These are phyloP conservation scores for Brachyptera risi DNA, from an alignment of 2,888 invertebrate species.

Conservation along the genomic window DNA sequence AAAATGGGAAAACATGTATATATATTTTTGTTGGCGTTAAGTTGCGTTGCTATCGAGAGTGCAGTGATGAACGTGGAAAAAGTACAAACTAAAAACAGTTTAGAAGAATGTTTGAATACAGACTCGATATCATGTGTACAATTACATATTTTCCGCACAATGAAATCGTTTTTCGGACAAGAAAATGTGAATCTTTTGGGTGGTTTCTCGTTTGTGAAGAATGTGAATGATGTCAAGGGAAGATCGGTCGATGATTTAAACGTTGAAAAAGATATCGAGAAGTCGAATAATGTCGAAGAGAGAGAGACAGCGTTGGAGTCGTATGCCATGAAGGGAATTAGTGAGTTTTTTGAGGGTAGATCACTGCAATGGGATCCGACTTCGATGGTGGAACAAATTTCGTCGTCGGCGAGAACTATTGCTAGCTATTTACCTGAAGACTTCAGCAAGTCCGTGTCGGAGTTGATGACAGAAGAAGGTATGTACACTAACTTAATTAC, in stretches of 20 bases:
- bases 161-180: constrained; percentile 55
- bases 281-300: constrained; percentile 48
- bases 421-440: constrained; percentile 54
- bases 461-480: constrained; percentile 57
- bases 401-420: constrained; percentile 45
- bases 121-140: constrained; percentile 63
- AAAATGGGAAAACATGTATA: constrained; percentile 13
- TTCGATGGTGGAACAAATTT: constrained; percentile 44
- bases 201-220: constrained; percentile 51
- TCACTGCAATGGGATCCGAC: constrained; percentile 50
- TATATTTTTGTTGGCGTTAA: not conserved
- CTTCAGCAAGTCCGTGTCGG: constrained; percentile 52
- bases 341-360: constrained; percentile 55
- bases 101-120: constrained; percentile 55
- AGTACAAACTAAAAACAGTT: not conserved
- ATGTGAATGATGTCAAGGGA: constrained; percentile 44
- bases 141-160: constrained; percentile 54
- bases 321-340: constrained; percentile 52
- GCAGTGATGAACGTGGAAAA: not conserved
- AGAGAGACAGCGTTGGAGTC: constrained; percentile 55
- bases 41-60: not conserved
- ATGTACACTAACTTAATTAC: constrained; percentile 32
- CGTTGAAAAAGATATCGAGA: constrained; percentile 49
- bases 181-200: constrained; percentile 54
- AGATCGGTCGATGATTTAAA: constrained; percentile 44